Evolutionary conservation across 2,113 vertebrate species (phyloP).

Genomic region (Glaucomys volans): DNA sequence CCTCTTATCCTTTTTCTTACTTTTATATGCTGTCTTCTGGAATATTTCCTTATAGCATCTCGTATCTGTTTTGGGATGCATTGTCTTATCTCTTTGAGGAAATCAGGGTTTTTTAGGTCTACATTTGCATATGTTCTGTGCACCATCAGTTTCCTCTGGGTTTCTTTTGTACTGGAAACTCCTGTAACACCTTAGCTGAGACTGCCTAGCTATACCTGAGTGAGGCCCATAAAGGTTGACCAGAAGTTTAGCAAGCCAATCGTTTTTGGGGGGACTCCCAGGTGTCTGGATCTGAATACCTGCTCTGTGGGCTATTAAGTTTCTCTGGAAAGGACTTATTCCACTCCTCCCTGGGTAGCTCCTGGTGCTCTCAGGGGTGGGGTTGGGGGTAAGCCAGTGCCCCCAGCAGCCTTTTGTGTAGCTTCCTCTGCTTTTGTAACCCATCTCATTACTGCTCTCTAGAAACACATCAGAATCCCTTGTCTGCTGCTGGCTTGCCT

Average conservation of each 20-base stretch:
- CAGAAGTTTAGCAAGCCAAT: background rate
- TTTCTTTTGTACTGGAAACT: background rate
- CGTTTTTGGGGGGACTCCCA: background rate
- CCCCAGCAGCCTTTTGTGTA: background rate
- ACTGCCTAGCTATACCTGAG: background rate
- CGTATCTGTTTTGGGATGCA: background rate
- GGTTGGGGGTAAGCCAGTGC: too few relatives aligned
- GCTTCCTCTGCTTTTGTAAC: background rate
- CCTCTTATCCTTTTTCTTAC: background rate
- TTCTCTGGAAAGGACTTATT: background rate
- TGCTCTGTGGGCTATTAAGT: background rate
- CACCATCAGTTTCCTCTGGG: background rate
- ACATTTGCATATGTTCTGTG: background rate
- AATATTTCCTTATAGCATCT: background rate
- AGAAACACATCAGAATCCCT: background rate
- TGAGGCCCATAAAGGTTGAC: background rate
- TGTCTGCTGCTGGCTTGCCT: background rate
- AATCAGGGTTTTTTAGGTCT: background rate
- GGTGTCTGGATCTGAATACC: background rate
- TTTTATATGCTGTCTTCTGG: background rate
- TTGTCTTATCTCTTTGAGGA: conserved; percentile 8
- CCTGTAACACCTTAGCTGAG: background rate
- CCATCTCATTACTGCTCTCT: background rate
- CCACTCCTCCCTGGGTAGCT: background rate
- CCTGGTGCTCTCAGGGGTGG: background rate